These are phyloP conservation scores for Drosophila guanche DNA, from an alignment of 1,140 invertebrate genomes.

Conservation along the genomic window DNA sequence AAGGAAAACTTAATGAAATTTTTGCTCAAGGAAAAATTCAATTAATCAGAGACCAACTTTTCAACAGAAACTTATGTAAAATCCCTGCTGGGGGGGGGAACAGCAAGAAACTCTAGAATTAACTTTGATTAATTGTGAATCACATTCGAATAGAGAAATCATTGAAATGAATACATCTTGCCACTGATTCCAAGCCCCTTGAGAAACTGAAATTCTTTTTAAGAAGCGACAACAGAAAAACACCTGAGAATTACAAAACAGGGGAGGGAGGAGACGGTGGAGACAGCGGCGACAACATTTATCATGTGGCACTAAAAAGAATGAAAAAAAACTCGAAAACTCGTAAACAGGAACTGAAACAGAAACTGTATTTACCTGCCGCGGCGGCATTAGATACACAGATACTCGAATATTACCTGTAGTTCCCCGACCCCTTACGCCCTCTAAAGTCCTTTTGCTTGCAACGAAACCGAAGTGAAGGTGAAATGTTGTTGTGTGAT, in stretches of 20 bases:
- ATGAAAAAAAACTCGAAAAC: too few relatives aligned
- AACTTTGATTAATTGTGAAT: conserved; percentile 27
- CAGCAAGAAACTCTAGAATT: conserved; percentile 3
- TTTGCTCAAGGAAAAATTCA: conserved; percentile 3
- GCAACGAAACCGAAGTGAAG: conserved; percentile 47
- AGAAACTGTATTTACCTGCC: conserved; percentile 57
- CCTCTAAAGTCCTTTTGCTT: too few relatives aligned
- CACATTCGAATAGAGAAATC: conserved; percentile 34
- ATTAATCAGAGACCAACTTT: conserved; percentile 40
- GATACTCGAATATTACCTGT: conserved; percentile 35
- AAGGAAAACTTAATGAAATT: conserved; percentile 26
- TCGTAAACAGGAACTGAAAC: conserved; percentile 53
- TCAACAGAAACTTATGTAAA: conserved; percentile 35
- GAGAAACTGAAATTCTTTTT: conserved; percentile 38
- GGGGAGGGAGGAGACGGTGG: background rate
- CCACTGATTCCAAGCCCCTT: background rate
- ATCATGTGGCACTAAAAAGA: conserved; percentile 61
- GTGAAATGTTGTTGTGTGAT: conserved; percentile 78
- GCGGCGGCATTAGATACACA: conserved; percentile 3
- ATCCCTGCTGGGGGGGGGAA: background rate
- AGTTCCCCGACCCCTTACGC: too few relatives aligned
- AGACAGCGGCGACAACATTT: conserved; percentile 39
- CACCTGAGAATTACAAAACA: conserved; percentile 55
- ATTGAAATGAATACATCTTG: conserved; percentile 21
- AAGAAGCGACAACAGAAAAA: conserved; percentile 47